phyloP scores from a whole-genome alignment of 1,140 invertebrate genomes.

The Forficula auricularia region DNA sequence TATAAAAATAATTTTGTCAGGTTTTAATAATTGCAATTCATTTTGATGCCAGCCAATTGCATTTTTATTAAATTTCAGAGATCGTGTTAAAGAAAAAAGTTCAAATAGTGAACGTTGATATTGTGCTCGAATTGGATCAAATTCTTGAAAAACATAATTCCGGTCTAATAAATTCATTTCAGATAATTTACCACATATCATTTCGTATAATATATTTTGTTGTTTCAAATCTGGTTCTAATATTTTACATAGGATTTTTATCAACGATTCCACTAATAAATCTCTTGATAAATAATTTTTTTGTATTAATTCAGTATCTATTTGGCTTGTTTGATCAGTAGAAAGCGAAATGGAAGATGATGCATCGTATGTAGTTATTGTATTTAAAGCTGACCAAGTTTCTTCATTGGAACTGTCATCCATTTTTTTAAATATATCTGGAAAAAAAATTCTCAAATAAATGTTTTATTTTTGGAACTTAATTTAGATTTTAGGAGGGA shows the following conservation, averaged over 20 bases:
- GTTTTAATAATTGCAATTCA: background rate
- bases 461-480: no score
- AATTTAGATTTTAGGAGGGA: no score
- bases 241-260: slow-evolving; percentile 39
- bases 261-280: slow-evolving; percentile 40
- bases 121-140: slow-evolving; percentile 41
- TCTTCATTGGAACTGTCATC: no score
- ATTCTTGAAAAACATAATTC: slow-evolving; percentile 43
- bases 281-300: slow-evolving; percentile 31
- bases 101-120: slow-evolving; percentile 42
- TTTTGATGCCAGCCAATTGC: background rate
- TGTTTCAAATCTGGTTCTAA: slow-evolving; percentile 35
- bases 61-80: slow-evolving; percentile 15
- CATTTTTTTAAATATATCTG: no score
- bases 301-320: slow-evolving; percentile 9
- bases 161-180: slow-evolving; percentile 46
- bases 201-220: slow-evolving; percentile 39
- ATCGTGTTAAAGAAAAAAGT: slow-evolving; percentile 33
- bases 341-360: no score
- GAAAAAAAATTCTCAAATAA: no score
- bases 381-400: no score
- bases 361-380: no score
- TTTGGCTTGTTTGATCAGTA: no score
- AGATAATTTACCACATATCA: slow-evolving; percentile 41
- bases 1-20: background rate